Percentiles rank a stretch among this genome's conserved stretches.
phyloP scores from a whole-genome alignment of 2,888 invertebrate genomes.

The Troides helena region DNA sequence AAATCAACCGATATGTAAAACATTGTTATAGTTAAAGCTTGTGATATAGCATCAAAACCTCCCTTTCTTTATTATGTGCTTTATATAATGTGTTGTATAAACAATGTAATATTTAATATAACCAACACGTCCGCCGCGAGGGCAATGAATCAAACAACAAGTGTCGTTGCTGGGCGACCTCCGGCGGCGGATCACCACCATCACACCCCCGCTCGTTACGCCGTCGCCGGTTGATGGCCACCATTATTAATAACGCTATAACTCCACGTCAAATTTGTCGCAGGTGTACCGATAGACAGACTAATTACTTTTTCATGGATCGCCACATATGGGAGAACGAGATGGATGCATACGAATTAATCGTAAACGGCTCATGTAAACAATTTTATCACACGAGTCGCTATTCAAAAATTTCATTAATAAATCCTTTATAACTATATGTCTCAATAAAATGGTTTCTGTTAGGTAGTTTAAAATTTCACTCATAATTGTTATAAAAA shows the following conservation, averaged over 20 bases:
- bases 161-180: slow-evolving; percentile 12
- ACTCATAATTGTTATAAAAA: slow-evolving; percentile 3
- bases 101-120: background rate
- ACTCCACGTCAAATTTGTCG: slow-evolving; percentile 51
- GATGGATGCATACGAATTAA: background rate
- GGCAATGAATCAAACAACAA: slow-evolving; percentile 19
- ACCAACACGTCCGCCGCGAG: background rate
- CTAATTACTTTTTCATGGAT: slow-evolving; percentile 48
- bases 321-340: slow-evolving; percentile 14
- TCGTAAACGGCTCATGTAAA: background rate
- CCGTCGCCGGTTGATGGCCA: slow-evolving; percentile 46
- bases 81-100: too few relatives aligned
- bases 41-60: too few relatives aligned
- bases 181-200: slow-evolving; percentile 48
- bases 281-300: slow-evolving; percentile 56
- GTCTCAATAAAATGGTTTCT: background rate
- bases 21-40: too few relatives aligned
- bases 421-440: too few relatives aligned
- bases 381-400: too few relatives aligned
- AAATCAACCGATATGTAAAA: too few relatives aligned
- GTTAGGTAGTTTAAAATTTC: slow-evolving; percentile 7
- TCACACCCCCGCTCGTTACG: slow-evolving; percentile 56
- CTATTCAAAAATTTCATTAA: background rate
- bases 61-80: too few relatives aligned
- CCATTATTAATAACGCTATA: slow-evolving; percentile 64